Base-by-base conservation (phyloP, 1,140 invertebrate species). In the Drosophila yakuba region DNA sequence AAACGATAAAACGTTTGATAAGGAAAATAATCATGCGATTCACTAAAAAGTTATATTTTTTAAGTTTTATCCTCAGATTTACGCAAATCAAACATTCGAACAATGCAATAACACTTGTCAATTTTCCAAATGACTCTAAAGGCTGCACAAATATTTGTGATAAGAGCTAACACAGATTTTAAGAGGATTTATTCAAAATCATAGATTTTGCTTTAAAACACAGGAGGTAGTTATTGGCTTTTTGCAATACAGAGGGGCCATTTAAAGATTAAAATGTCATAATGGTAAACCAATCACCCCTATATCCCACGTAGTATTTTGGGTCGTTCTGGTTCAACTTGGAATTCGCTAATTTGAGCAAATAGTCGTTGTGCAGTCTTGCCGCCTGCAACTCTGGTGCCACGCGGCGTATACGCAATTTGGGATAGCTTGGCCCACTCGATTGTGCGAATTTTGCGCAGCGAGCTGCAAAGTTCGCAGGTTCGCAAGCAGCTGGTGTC, bases 371-470 rank as follows among this genome's bases (percentile, higher is more conserved):
- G 23, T 4, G 28, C 4, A 23, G 17, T 50, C 35, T 20, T 17
- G 15, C 41, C 23, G 45, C 45, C 28, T 20, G 62, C 12, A 4
- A 10, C 32, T 6, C 6, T 8, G 44, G 58, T 43, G 44, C 14
- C 62, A 86, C 48, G 75, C 41, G 58, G 79, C 84, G 83, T 80
- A 80, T 83, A 66, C 83, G 72, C 71, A 89, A 83, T 88, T 60
- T 66, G 23, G 15, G 17, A n/a, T 2, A 28, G 10, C 15, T 36
- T 6, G 35, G 17, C 35, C 50, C 35, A 41, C n/a, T 41, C 44
- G 51, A 58, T 69, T 57, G 67, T 50, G 12, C 50, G 64, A 68
- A 63, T 63, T 63, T 51, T 25, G 39, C 78, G 43, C 58, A 43
- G 48, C 67, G 41, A 52, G 72, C 47, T 45, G 68, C 41, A 25